Evolutionary conservation across 2,888 invertebrate genomes (phyloP), one percentile per base, ranked within the genome.

Genomic region (Phengaris arion): DNA sequence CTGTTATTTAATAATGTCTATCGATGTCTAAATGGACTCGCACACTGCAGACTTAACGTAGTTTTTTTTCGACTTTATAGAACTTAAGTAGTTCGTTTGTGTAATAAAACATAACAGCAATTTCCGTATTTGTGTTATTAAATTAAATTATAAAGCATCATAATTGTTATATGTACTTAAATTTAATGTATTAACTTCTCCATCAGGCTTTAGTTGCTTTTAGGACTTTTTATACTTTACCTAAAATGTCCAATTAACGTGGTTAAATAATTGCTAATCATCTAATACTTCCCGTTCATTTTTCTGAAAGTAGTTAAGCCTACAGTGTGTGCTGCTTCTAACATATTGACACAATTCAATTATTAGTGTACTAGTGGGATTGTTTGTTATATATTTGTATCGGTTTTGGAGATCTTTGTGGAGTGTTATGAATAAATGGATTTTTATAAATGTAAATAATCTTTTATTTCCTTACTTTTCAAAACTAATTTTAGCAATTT

Each of bases 371-470:
- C 86, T 86, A 86, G 85, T 85, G 77, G 79, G 78, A 77, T 83
- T 82, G 85, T 87, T 89, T 89, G 87, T 87, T 86, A 89, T 81
- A 83, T 75, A 86, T 89, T 89, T 89, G 84, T 89, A 89, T 85
- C 82, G 82, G 69, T 89, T 89, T 90, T 91, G 85, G 86, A 90
- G 81, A 87, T 86, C 80, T 83, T 85, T 89, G 89, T 87, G 88
- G 83, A 84, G 85, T 88, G 85, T 91, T 90, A 85, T 80, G 82
- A 90, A 89, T 91, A 92, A 89, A 91, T 86, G 86, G 81, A 80
- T 90, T 82, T 90, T 86, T 88, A 87, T 86, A 86, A 85, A 86
- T 85, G 84, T 86, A 64, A 64, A 64, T 74, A 54, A 46, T 10
- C 9, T 68, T 22, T 77, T 74, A 64, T 74, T 74, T 73, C 9